Percentiles rank a stretch among this genome's conserved stretches.
Evolutionary conservation across 1,140 invertebrate species (phyloP).

Genomic region (Ceratina calcarata): DNA sequence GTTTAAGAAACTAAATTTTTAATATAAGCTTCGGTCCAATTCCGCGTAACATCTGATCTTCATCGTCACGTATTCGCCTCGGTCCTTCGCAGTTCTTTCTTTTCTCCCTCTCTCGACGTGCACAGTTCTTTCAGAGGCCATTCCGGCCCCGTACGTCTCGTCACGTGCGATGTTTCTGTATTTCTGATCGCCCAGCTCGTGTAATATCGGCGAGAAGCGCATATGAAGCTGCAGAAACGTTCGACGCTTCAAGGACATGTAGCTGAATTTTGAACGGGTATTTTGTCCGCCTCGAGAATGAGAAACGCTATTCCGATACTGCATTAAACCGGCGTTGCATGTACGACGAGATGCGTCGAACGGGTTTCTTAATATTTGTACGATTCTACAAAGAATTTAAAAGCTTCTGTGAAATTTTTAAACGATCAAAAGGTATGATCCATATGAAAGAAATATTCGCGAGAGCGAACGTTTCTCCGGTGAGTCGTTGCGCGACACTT

Average conservation of each 20-base stretch:
- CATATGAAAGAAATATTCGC: too few relatives aligned
- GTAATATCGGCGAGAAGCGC: conserved; percentile 3
- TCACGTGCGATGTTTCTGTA: neutral
- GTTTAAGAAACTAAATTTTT: too few relatives aligned
- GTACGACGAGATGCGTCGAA: too few relatives aligned
- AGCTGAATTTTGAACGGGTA: neutral
- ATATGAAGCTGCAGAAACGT: neutral
- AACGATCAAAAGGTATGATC: too few relatives aligned
- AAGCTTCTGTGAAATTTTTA: too few relatives aligned
- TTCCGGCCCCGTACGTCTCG: neutral
- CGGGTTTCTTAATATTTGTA: too few relatives aligned
- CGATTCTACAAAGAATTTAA: too few relatives aligned
- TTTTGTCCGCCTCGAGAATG: neutral
- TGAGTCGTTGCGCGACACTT: too few relatives aligned
- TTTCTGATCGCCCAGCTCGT: neutral
- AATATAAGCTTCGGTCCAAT: too few relatives aligned
- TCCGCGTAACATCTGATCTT: too few relatives aligned
- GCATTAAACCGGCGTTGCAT: neutral
- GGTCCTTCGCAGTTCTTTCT: neutral
- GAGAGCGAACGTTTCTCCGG: too few relatives aligned
- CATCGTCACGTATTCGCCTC: neutral
- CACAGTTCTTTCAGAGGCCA: neutral
- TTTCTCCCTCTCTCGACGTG: neutral
- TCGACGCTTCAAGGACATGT: neutral
- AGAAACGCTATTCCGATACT: neutral